Base-by-base conservation (phyloP, 2,888 invertebrate species). In the Callyntrura sp. region DNA sequence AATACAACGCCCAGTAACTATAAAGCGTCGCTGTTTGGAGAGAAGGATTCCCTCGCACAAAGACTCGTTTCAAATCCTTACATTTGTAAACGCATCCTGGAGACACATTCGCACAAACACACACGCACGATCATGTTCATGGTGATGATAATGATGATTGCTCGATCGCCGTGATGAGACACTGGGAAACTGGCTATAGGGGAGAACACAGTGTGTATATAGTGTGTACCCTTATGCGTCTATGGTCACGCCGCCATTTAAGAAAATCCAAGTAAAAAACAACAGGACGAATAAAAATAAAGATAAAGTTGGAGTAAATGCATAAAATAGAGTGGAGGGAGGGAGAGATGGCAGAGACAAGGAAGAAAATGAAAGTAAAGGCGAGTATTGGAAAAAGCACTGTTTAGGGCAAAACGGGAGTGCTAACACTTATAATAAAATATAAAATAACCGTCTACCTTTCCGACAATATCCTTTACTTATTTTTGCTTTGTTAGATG, bases 391-490 rank as follows among this genome's bases (percentile, higher is more conserved):
- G 48, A 73, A 48, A 73, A 43, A 73, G 23, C 70, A 45, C 45
- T 73, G 48, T 73, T 48, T 73, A 73, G 70, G 70, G 70, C 17
- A 20, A n/a, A 73, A 25, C 20, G 70, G 70, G 48, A 73, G 45
- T 73, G 45, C 45, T 73, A 73, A 73, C 70, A 73, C 20, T 73
- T 45, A 73, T 73, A 73, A 73, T 73, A 73, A 73, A 73, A 73
- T 73, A 73, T 73, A 73, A 73, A 73, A 73, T 73, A 73, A 73
- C 45, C 70, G 45, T 73, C 4, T 73, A 73, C 17, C 35, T 35
- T 6, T 6, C 6, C 35, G 35, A 35, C 3, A 14, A 51, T 14
- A 28, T 65, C 62, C 62, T 23, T 62, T 28, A 51, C 51, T 51
- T 11, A 51, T 51, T 51, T 51, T 51, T 51, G 51, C n/a, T 51